Conservation (phyloP, 2,888 invertebrate species). For the Microplitis manilae region DNA sequence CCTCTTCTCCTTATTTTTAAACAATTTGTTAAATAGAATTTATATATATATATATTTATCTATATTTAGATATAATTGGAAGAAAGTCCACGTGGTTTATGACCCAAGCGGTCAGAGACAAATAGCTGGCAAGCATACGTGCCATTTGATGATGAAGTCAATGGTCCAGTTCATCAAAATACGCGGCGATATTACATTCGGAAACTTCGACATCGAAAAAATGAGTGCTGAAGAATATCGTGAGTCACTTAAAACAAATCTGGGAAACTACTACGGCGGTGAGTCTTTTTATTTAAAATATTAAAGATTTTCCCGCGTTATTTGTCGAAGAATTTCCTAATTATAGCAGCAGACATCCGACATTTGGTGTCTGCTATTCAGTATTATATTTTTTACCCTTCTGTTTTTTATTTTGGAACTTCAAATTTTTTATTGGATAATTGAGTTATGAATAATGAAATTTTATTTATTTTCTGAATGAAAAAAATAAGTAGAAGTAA, state of each 20-base stretch:
- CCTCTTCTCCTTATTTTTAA: slow-evolving; percentile 1
- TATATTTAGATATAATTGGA: slow-evolving; percentile 79
- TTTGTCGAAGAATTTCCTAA: too few species aligned
- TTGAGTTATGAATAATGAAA: not conserved
- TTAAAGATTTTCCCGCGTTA: too few species aligned
- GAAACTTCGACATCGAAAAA: slow-evolving; percentile 77
- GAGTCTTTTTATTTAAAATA: slow-evolving; percentile 65
- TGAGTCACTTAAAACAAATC: slow-evolving; percentile 70
- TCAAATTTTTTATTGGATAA: not conserved
- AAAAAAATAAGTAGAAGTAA: not conserved
- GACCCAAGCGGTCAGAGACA: slow-evolving; percentile 81
- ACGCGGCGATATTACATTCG: slow-evolving; percentile 71
- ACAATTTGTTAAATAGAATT: not conserved
- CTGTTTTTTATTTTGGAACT: not conserved
- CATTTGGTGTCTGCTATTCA: too few species aligned
- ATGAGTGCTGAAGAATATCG: slow-evolving; percentile 59
- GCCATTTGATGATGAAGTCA: slow-evolving; percentile 83
- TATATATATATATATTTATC: not conserved
- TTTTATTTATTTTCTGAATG: not conserved
- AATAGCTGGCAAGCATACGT: slow-evolving; percentile 81
- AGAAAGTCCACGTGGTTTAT: slow-evolving; percentile 81
- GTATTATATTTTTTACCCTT: too few species aligned
- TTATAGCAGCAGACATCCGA: too few species aligned
- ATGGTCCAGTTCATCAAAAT: slow-evolving; percentile 77
- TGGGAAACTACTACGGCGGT: slow-evolving; percentile 75